Base-by-base conservation (phyloP, 1,140 invertebrate species). In the Pachypeltis micranthus region DNA sequence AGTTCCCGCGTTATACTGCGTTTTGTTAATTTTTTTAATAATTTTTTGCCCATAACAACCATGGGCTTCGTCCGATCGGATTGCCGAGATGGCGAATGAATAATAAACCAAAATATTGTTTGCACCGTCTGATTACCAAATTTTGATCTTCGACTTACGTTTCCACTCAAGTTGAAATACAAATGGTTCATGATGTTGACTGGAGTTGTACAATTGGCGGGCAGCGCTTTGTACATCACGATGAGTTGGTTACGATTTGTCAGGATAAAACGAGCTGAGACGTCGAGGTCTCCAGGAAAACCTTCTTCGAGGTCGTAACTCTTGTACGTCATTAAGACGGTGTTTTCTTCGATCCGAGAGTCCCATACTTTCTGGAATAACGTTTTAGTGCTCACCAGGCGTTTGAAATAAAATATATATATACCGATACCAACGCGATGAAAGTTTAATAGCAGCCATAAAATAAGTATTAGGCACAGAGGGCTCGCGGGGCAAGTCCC, bases 91-190 rank as follows among this genome's bases (percentile, higher is more conserved):
- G n/a, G n/a, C n/a, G n/a, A n/a, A n/a, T n/a, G n/a, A n/a, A n/a
- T n/a, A n/a, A n/a, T n/a, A n/a, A n/a, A n/a, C n/a, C n/a, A n/a
- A n/a, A n/a, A n/a, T n/a, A n/a, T n/a, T n/a, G n/a, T n/a, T n/a
- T n/a, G n/a, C n/a, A n/a, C n/a, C n/a, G n/a, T n/a, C n/a, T n/a
- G n/a, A n/a, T n/a, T n/a, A n/a, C n/a, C n/a, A n/a, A n/a, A n/a
- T n/a, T n/a, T n/a, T n/a, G n/a, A n/a, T n/a, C n/a, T n/a, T n/a
- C n/a, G n/a, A n/a, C 73, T 69, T 71, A 79, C 81, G 73, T 94
- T 88, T 2, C 93, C 93, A 62, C 85, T 90, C 29, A 98, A 75
- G 76, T 98, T 98, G 72, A 96, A 96, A 73, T 96, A 97, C 2
- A 88, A 81, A 73, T 98, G 94, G 74, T 95, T 96, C 0, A 92